These are phyloP conservation scores for Pyrgus malvae DNA, from an alignment of 2,888 invertebrate genomes.

Conservation along the genomic window DNA sequence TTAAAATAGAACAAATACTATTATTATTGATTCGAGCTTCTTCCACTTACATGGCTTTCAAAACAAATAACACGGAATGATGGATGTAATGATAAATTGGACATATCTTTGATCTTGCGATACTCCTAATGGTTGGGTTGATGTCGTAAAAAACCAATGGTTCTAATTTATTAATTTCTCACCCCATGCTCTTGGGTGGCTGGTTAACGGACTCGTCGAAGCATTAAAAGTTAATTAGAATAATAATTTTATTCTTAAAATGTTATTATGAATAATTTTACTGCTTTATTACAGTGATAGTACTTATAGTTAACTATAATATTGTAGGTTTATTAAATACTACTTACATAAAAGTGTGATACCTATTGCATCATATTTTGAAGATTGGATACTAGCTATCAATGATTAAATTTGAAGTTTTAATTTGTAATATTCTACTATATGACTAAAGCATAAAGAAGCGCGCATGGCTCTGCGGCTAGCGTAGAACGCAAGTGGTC, in stretches of 20 bases:
- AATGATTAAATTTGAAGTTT: no score
- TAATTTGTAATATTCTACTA: no score
- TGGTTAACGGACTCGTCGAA: conserved; percentile 40
- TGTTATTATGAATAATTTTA: no score
- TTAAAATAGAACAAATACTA: neutral
- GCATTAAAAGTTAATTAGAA: conserved; percentile 54
- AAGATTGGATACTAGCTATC: no score
- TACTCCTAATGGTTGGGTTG: conserved; percentile 46
- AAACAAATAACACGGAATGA: conserved; percentile 70
- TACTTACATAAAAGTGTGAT: no score
- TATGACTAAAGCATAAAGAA: no score
- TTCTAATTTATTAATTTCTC: conserved; percentile 52
- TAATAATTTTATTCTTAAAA: conserved; percentile 61
- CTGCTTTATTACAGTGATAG: no score
- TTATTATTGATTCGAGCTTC: neutral
- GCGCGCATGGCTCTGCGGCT: no score
- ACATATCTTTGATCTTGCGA: conserved; percentile 58
- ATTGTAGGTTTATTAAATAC: no score
- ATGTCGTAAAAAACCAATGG: conserved; percentile 32
- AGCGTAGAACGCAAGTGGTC: no score
- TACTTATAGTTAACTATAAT: no score
- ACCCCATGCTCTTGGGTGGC: conserved; percentile 49
- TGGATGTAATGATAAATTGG: conserved; percentile 70
- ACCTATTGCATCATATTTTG: no score
- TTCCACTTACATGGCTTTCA: conserved; percentile 55